Base-by-base conservation (phyloP, 2,113 vertebrate genomes). In the Rafetus swinhoei region DNA sequence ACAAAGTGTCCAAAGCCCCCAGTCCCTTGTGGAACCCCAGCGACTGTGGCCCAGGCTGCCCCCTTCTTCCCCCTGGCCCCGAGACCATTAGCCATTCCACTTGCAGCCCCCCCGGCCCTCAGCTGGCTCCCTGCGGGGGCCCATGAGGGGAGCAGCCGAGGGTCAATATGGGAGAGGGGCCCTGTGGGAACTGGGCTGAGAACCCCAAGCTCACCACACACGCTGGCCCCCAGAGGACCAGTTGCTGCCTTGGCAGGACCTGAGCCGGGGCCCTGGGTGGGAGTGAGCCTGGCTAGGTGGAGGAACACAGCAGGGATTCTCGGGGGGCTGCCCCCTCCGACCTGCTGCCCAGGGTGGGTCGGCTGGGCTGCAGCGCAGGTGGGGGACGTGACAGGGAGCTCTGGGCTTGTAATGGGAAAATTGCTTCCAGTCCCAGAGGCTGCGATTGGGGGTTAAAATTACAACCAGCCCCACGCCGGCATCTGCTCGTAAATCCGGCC, bases 381-480 rank as follows among this genome's bases (percentile, higher is more conserved):
- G 35, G 14, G 76, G 27, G 45, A 21, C 13, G 27, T 5, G 22
- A 57, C 56, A 9, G 32, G 39, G 74, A 92, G 96, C 95, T 96
- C 94, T 80, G 89, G 96, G 96, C 93, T 94, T 94, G 92, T 97
- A 97, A 97, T 95, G 96, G 97, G 96, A 96, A 97, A 97, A 97
- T 97, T 97, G 95, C 95, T 97, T 97, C 97, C 96, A 97, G 96
- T 95, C 96, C 95, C 91, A 77, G 85, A 96, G 96, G 96, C 90
- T 91, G 95, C 50, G 93, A 87, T 79, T 83, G 85, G 77, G 90
- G 85, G 95, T 95, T 97, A 93, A 97, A 97, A 97, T 97, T 97
- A 96, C 96, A 97, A 95, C 96, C 97, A 97, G 95, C 91, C 91
- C 93, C 91, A 90, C 76, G 95, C 96, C 95, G 90, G 81, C 90